Base-by-base conservation (phyloP, 2,113 vertebrate genomes). In the Holacanthus passer region DNA sequence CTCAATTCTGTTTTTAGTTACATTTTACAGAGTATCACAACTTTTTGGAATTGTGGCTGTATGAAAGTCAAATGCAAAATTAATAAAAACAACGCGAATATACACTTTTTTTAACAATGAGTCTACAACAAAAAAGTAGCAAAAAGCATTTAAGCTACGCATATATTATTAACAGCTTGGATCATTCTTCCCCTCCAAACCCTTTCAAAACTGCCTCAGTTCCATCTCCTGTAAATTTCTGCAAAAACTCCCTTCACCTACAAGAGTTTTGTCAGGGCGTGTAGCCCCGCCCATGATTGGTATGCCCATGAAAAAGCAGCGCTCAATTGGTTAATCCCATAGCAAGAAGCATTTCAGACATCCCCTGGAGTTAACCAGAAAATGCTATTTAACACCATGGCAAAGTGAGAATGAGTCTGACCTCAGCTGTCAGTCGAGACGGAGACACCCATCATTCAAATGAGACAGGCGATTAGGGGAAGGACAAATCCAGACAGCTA, bases 371-470 rank as follows among this genome's bases (percentile, higher is more conserved):
- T 78, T 81, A 76, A 81, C 68, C 64, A 77, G 45, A 88, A 90
- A 80, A 81, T 6, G 7, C 65, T 71, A 73, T 84, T 85, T 89
- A 87, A 83, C 75, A 86, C 80, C 27, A 29, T 45, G 68, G 79
- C 75, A 73, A 72, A 53, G 70, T 37, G 73, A 82, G 75, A 88
- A 81, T 73, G 82, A 87, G 53, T 50, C 75, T 87, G 86, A 92
- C 87, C 87, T 81, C 47, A 3, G 80, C 88, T 92, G 89, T 92
- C 87, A 89, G 59, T 32, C 52, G 79, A 77, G 53, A 84, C 65
- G 9, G 60, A 79, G 74, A 85, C 71, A 77, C 37, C 75, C 82
- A 93, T 92, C 90, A 91, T 92, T 92, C 78, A 91, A 91, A 88
- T 75, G 60, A 88, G 91, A 92, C 88, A 87, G 80, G 87, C 63